Evolutionary conservation across 1,140 invertebrate species (phyloP).

Genomic region (Epicauta chinensis): DNA sequence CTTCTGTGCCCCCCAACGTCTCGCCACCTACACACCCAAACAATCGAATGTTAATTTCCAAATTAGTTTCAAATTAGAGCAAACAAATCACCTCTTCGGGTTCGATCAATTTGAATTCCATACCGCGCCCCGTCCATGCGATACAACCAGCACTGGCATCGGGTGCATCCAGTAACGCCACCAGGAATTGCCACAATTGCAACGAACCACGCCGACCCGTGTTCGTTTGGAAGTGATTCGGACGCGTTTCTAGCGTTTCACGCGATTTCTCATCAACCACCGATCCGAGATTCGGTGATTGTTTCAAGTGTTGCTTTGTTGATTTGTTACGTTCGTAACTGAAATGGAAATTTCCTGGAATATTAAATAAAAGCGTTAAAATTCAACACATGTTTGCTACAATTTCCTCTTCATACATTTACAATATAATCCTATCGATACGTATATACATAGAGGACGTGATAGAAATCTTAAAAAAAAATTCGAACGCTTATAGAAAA

Average conservation of each 20-base stretch:
- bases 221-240: conserved; percentile 10
- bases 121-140: conserved; percentile 89
- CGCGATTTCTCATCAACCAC: conserved; percentile 18
- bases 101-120: conserved; percentile 92
- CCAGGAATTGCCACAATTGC: conserved; percentile 92
- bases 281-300: too few relatives aligned
- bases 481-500: conserved; percentile 33
- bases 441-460: conserved; percentile 15
- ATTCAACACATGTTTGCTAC: conserved; percentile 12
- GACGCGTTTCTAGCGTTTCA: conserved; percentile 16
- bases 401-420: conserved; percentile 15
- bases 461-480: conserved; percentile 29
- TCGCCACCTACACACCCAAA: conserved; percentile 59
- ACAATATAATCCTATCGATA: conserved; percentile 20
- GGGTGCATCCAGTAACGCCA: conserved; percentile 81
- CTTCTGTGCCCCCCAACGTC: conserved; percentile 78
- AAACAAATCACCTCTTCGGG: conserved; percentile 78
- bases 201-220: conserved; percentile 69
- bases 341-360: too few relatives aligned
- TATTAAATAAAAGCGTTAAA: too few relatives aligned
- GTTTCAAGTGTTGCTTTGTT: too few relatives aligned
- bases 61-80: too few relatives aligned
- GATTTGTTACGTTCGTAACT: too few relatives aligned
- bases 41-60: conserved; percentile 1
- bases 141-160: conserved; percentile 77